Percentiles rank a stretch among this genome's conserved stretches.
phyloP scores from a whole-genome alignment of 2,888 invertebrate genomes.

The Spisula solida region DNA sequence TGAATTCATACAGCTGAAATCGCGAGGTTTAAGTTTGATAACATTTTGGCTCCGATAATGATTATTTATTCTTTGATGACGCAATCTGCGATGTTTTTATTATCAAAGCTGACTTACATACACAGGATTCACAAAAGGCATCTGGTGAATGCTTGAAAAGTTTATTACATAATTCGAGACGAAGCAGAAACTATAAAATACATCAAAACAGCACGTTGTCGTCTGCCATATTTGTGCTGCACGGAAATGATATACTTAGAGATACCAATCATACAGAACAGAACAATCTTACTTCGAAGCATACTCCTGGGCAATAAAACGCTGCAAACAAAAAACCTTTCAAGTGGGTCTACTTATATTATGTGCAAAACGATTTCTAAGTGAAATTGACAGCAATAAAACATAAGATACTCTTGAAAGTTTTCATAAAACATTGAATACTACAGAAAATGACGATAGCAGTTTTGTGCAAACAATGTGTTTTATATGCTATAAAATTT shows the following conservation, averaged over 20 bases:
- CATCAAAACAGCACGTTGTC: conserved; percentile 1
- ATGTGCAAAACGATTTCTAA: background rate
- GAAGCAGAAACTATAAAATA: background rate
- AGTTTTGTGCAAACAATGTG: background rate
- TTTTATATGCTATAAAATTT: background rate
- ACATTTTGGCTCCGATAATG: no score
- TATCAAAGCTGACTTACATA: background rate
- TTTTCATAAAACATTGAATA: background rate
- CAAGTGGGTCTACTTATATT: background rate
- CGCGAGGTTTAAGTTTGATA: no score
- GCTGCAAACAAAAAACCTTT: background rate
- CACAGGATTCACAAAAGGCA: background rate
- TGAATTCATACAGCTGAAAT: no score
- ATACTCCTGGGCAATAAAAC: background rate
- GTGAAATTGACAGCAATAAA: conserved; percentile 13
- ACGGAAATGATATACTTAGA: background rate
- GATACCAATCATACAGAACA: background rate
- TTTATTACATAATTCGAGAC: background rate
- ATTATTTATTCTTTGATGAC: no score
- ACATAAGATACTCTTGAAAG: background rate
- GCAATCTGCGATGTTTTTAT: no score
- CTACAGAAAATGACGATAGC: background rate
- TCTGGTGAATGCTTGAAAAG: background rate
- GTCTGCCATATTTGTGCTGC: background rate
- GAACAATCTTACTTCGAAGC: background rate